phyloP scores from a whole-genome alignment of 2,113 vertebrate genomes.

The Orientallactaga bullata region DNA sequence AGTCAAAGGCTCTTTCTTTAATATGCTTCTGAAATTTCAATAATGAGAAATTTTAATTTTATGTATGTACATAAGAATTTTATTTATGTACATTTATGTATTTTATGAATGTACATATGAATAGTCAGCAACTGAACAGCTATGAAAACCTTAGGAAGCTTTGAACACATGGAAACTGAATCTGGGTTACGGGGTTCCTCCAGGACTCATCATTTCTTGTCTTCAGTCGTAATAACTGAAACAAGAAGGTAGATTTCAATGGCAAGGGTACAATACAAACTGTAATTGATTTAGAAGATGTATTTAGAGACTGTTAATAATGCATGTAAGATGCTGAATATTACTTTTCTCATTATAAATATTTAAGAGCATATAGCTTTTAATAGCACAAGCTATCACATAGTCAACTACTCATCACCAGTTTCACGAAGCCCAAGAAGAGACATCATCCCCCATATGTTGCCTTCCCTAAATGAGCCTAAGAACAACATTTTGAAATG shows the following conservation, averaged over 20 bases:
- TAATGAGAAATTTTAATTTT: slow-evolving; percentile 43
- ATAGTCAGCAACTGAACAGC: slow-evolving; percentile 5
- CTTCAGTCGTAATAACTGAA: slow-evolving; percentile 52
- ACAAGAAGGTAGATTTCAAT: slow-evolving; percentile 65
- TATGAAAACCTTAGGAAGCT: slow-evolving; percentile 47
- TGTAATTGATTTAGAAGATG: slow-evolving; percentile 78
- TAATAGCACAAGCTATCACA: slow-evolving; percentile 67
- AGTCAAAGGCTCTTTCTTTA: not conserved
- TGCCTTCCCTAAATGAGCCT: not conserved
- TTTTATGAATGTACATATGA: slow-evolving; percentile 3
- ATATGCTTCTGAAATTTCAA: slow-evolving; percentile 36
- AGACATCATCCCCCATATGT: not conserved
- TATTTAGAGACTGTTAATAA: slow-evolving; percentile 80
- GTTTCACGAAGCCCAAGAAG: not conserved
- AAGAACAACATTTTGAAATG: not conserved
- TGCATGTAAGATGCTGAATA: slow-evolving; percentile 77
- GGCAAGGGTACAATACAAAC: slow-evolving; percentile 2
- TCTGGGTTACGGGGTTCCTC: slow-evolving; percentile 66
- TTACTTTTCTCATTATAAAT: slow-evolving; percentile 78
- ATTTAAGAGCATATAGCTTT: slow-evolving; percentile 77
- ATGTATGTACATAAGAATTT: not conserved
- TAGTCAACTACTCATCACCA: not conserved
- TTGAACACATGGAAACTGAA: slow-evolving; percentile 58
- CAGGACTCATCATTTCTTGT: slow-evolving; percentile 53
- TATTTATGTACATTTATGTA: no score